These are phyloP conservation scores for Apostichopus leukothele DNA, from an alignment of 53 echinoderm and acorn worm species.

Conservation along the genomic window DNA sequence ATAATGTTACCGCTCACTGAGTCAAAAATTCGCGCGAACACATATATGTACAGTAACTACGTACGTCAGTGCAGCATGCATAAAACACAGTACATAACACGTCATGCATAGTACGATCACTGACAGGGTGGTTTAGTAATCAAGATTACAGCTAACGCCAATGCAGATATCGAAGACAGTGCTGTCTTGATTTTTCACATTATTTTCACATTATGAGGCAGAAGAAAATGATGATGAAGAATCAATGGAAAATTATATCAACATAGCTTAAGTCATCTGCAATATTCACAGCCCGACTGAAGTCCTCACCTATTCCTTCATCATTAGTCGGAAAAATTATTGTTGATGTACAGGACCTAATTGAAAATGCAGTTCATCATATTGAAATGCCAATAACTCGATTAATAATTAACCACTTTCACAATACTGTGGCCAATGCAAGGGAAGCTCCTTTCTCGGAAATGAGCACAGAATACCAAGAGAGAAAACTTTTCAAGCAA, in stretches of 20 bases:
- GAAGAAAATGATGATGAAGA: not conserved
- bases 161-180: too few relatives aligned
- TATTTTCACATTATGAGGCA: not conserved
- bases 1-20: too few relatives aligned
- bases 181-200: too few relatives aligned
- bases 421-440: not conserved
- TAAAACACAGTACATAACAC: too few relatives aligned
- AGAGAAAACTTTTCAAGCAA: constrained; percentile 15
- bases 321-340: too few relatives aligned
- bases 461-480: constrained; percentile 6
- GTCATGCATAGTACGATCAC: too few relatives aligned
- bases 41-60: too few relatives aligned
- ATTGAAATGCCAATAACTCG: constrained; percentile 28
- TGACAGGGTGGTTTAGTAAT: too few relatives aligned
- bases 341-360: not conserved
- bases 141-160: too few relatives aligned
- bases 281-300: not conserved
- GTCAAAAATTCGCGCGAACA: too few relatives aligned
- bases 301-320: constrained; percentile 3
- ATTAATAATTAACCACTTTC: not conserved
- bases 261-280: not conserved
- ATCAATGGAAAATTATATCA: not conserved
- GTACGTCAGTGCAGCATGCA: too few relatives aligned
- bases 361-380: constrained; percentile 31
- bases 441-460: not conserved